Evolutionary conservation across 1,140 invertebrate species (phyloP).

Genomic region (Planococcus citri): DNA sequence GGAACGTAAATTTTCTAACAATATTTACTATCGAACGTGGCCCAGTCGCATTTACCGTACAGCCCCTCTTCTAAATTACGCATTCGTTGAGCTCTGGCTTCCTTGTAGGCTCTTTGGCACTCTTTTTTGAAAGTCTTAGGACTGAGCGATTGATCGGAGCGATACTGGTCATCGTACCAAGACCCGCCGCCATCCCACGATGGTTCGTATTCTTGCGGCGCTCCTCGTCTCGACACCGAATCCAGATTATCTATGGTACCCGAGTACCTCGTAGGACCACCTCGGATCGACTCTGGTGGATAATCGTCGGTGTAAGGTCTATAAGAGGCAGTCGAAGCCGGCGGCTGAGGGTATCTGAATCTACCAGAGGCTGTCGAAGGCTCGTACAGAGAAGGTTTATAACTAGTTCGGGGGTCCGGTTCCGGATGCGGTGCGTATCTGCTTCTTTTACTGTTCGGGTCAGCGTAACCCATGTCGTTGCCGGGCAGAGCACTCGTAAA

Average conservation of each 20-base stretch:
- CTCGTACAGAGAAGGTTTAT: not conserved
- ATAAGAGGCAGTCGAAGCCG: not conserved
- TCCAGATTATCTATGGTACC: no score
- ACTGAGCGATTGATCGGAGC: not conserved
- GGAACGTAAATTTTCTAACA: no score
- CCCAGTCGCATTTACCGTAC: slow-evolving; percentile 6
- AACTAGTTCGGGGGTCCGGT: not conserved
- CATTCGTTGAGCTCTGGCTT: slow-evolving; percentile 6
- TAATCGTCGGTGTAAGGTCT: not conserved
- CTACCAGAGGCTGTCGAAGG: not conserved
- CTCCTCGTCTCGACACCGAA: no score
- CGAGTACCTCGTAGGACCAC: no score
- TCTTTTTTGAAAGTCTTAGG: not conserved
- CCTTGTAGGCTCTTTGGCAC: not conserved
- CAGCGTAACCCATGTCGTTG: not conserved
- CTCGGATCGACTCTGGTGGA: not conserved
- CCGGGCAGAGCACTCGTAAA: not conserved
- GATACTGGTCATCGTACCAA: not conserved
- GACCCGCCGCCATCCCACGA: not conserved
- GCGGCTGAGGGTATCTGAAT: no score
- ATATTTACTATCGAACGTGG: slow-evolving; percentile 5
- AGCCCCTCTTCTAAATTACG: slow-evolving; percentile 5
- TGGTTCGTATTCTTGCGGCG: no score
- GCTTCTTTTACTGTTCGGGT: no score
- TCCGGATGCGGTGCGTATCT: no score